A percentile compares a stretch with the other conserved stretches of the same genome.
Evolutionary conservation across 2,888 invertebrate genomes (phyloP).

Genomic region (Epistrophella euchroma): DNA sequence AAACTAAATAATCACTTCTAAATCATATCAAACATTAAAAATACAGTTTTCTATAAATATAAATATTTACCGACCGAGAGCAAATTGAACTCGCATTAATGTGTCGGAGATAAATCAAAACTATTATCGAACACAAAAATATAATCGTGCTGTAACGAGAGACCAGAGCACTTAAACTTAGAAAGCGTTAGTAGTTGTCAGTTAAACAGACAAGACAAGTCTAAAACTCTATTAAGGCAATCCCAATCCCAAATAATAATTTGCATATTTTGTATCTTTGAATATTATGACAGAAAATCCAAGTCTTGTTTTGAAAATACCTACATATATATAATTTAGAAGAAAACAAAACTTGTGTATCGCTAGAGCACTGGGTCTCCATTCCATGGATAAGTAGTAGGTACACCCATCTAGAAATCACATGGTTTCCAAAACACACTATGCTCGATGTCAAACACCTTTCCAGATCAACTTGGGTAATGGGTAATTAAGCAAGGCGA

Average conservation of each 20-base stretch:
- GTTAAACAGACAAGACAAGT: not conserved
- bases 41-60: conserved; percentile 7
- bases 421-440: conserved; percentile 1
- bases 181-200: not conserved
- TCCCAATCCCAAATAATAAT: conserved; percentile 38
- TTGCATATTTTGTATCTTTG: conserved; percentile 3
- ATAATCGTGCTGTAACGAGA: not conserved
- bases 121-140: conserved; percentile 27
- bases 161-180: not conserved
- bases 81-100: conserved; percentile 3
- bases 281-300: conserved; percentile 1
- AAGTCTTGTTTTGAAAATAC: conserved; percentile 10
- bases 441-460: conserved; percentile 65
- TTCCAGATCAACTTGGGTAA: conserved; percentile 55
- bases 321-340: not conserved
- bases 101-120: conserved; percentile 55
- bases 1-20: conserved; percentile 56
- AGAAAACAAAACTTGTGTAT: not conserved
- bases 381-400: not conserved
- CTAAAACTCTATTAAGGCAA: conserved; percentile 15
- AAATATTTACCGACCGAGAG: conserved; percentile 29
- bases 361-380: conserved; percentile 9
- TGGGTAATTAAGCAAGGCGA: conserved; percentile 70
- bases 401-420: conserved; percentile 34
- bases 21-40: conserved; percentile 3